Conservation (phyloP, 2,113 vertebrate genomes). For the Azemiops feae region DNA sequence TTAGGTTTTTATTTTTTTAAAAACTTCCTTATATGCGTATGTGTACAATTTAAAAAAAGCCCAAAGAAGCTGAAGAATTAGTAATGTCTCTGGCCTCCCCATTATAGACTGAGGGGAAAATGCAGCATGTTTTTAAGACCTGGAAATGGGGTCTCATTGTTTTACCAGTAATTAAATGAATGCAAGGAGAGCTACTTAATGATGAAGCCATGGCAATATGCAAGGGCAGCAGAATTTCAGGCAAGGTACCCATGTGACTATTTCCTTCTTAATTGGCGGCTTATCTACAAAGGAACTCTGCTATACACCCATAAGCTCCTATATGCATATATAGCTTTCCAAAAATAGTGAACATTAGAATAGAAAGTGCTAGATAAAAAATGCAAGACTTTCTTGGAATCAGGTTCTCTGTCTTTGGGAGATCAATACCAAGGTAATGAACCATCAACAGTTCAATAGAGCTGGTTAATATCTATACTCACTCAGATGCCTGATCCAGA, state of each 20-base stretch:
- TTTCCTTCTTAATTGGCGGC: background rate
- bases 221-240: background rate
- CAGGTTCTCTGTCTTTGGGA: background rate
- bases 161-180: background rate
- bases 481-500: background rate
- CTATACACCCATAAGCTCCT: background rate
- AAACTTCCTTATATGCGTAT: too few relatives aligned
- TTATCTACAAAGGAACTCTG: background rate
- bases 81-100: background rate
- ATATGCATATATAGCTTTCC: background rate
- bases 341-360: background rate
- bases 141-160: background rate
- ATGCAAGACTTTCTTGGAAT: background rate
- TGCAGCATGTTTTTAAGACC: background rate
- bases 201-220: background rate
- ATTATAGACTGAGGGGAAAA: background rate
- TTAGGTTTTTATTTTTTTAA: background rate
- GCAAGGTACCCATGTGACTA: background rate
- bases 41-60: background rate
- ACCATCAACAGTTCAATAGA: background rate
- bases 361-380: background rate
- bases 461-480: background rate
- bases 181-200: background rate
- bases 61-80: background rate
- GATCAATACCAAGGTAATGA: background rate